A percentile compares a stretch with the other conserved stretches of the same genome.
These are phyloP conservation scores for Agriotes lineatus DNA, from an alignment of 2,888 invertebrate species.

Conservation along the genomic window DNA sequence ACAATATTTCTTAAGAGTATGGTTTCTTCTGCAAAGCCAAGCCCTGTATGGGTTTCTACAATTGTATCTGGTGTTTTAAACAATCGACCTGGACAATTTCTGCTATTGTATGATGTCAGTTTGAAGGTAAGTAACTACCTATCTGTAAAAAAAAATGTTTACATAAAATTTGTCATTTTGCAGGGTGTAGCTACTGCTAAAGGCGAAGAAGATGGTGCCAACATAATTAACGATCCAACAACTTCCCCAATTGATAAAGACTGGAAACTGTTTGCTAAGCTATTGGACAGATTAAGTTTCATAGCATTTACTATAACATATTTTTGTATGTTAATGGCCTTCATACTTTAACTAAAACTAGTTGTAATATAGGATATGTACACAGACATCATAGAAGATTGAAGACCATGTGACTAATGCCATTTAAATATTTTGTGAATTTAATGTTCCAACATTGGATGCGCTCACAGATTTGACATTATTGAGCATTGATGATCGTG, in stretches of 20 bases:
- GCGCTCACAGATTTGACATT: no score
- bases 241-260: constrained; percentile 48
- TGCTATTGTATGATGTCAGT: constrained; percentile 47
- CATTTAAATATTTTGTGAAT: no score
- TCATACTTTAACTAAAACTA: constrained; percentile 48
- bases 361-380: no score
- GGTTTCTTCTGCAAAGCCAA: constrained; percentile 48
- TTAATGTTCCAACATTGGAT: no score
- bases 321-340: constrained; percentile 56
- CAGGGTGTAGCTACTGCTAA: constrained; percentile 57
- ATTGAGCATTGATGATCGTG: no score
- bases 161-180: constrained; percentile 31
- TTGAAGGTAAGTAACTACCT: constrained; percentile 46
- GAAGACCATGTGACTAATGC: no score
- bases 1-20: constrained; percentile 58
- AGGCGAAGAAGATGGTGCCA: constrained; percentile 60
- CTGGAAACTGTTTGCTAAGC: constrained; percentile 60
- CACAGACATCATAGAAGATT: no score
- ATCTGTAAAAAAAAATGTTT: background rate
- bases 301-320: constrained; percentile 55
- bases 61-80: constrained; percentile 39
- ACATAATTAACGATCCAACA: constrained; percentile 47
- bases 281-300: constrained; percentile 60
- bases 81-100: constrained; percentile 45
- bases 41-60: constrained; percentile 55